Evolutionary conservation across 2,888 invertebrate species (phyloP).

Genomic region (Monochamus alternatus): DNA sequence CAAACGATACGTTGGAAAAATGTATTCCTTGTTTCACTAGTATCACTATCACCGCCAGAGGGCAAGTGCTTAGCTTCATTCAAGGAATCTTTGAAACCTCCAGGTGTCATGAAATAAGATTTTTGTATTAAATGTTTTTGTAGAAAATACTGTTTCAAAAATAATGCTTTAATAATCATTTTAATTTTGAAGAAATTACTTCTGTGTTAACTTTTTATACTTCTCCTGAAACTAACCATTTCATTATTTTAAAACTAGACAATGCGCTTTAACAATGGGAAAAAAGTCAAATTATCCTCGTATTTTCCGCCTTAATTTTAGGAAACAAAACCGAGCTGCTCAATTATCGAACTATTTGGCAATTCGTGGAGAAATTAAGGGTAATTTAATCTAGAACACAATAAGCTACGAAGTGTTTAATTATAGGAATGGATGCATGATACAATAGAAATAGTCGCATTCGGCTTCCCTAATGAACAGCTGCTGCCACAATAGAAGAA

Average conservation of each 20-base stretch:
- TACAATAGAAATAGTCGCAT: constrained; percentile 57
- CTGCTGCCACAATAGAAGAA: constrained; percentile 63
- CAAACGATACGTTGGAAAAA: too few species aligned
- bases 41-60: too few species aligned
- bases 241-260: neutral
- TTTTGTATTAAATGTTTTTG: too few species aligned
- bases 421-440: constrained; percentile 52
- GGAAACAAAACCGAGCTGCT: constrained; percentile 50
- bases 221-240: neutral
- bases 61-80: too few species aligned
- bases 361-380: constrained; percentile 55
- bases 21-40: too few species aligned
- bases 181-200: too few species aligned
- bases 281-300: constrained; percentile 9
- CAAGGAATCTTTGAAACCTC: too few species aligned
- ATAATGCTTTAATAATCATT: too few species aligned
- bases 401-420: constrained; percentile 59
- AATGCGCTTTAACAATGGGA: constrained; percentile 11
- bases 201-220: neutral
- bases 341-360: constrained; percentile 44
- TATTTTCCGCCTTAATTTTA: constrained; percentile 45
- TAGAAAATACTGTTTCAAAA: too few species aligned
- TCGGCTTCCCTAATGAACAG: constrained; percentile 59
- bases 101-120: too few species aligned
- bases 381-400: constrained; percentile 60